These are phyloP conservation scores for Cinclus cinclus DNA, from an alignment of 2,113 vertebrate genomes.

Conservation along the genomic window DNA sequence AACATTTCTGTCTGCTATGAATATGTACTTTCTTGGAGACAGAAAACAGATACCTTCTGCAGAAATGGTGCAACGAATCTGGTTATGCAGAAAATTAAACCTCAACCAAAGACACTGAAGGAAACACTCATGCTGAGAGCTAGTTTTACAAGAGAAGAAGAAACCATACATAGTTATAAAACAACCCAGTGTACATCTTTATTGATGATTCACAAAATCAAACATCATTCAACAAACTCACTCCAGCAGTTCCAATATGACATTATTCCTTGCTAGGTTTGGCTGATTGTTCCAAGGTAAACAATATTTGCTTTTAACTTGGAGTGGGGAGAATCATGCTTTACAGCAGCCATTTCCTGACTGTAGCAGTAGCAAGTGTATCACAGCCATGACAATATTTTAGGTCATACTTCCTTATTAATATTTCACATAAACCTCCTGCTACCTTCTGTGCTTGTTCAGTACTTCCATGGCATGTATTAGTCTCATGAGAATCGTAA, in stretches of 20 bases:
- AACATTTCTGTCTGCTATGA: background rate
- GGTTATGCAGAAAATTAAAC: background rate
- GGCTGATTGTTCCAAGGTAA: background rate
- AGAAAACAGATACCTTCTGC: background rate
- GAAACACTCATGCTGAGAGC: background rate
- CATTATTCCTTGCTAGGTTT: background rate
- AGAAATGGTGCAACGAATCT: background rate
- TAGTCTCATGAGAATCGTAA: background rate
- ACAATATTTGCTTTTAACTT: background rate
- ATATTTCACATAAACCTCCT: background rate
- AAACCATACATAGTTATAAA: constrained; percentile 3
- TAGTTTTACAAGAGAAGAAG: background rate
- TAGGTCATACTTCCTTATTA: background rate
- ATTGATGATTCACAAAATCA: constrained; percentile 44
- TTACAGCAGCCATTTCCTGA: background rate
- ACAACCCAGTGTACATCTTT: constrained; percentile 10
- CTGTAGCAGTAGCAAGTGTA: background rate
- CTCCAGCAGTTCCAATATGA: background rate
- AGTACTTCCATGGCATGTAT: background rate
- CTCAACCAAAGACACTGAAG: background rate
- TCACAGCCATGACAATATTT: background rate
- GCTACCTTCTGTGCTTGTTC: background rate
- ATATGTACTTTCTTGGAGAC: background rate
- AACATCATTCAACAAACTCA: background rate
- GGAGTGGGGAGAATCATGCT: background rate